Evolutionary conservation across 2,888 invertebrate genomes (phyloP).

Genomic region (Noctua fimbriata): DNA sequence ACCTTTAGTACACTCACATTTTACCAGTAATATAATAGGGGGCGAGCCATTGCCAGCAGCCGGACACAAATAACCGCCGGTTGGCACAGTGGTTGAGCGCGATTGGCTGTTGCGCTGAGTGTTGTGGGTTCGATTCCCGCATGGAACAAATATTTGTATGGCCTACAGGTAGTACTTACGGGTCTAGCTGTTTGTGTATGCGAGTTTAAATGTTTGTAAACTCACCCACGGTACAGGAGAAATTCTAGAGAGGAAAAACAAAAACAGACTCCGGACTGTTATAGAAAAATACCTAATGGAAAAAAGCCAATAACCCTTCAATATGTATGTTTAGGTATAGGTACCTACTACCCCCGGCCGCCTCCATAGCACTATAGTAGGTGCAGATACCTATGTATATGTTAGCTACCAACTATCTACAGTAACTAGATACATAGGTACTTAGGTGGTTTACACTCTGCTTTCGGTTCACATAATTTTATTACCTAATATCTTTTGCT

Average conservation of each 20-base stretch:
- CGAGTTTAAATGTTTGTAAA: not conserved
- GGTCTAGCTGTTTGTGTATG: not conserved
- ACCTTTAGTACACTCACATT: not conserved
- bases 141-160: not conserved
- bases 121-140: not conserved
- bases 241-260: not conserved
- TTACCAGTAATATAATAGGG: not conserved
- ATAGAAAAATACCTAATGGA: not conserved
- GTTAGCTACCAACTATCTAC: slow-evolving; percentile 5
- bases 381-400: not conserved
- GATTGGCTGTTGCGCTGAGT: no score
- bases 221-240: not conserved
- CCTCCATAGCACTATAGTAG: not conserved
- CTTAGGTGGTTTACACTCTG: not conserved
- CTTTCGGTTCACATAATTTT: not conserved
- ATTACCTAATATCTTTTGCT: not conserved
- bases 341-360: not conserved
- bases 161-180: no score
- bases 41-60: not conserved
- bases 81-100: no score
- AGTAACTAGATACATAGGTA: not conserved
- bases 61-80: not conserved
- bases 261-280: not conserved
- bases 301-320: not conserved
- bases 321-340: not conserved